phyloP scores from a whole-genome alignment of 92 coral and sea anemone species.

The Siderastrea radians region DNA sequence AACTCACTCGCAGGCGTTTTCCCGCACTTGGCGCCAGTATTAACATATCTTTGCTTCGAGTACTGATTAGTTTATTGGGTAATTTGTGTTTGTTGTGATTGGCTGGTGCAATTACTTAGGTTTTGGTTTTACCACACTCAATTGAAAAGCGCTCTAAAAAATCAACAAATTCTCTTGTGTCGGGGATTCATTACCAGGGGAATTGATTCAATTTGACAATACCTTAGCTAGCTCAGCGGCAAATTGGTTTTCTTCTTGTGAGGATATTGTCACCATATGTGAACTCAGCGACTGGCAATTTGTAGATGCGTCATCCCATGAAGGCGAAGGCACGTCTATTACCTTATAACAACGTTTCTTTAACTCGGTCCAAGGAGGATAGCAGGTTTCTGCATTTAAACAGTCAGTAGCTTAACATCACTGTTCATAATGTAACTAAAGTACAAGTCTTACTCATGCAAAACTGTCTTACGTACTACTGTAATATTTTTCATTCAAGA shows the following conservation, averaged over 20 bases:
- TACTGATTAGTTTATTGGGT: too few relatives aligned
- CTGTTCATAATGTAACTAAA: background rate
- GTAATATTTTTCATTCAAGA: background rate
- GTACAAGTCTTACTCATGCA: too few relatives aligned
- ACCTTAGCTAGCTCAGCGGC: conserved; percentile 20
- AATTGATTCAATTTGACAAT: background rate
- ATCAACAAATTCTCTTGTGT: too few relatives aligned
- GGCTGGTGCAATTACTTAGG: too few relatives aligned
- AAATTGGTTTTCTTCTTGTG: conserved; percentile 38
- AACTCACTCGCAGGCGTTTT: too few relatives aligned
- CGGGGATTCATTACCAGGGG: too few relatives aligned
- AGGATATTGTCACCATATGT: conserved; percentile 16
- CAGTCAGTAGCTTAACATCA: background rate
- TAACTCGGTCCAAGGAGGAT: conserved; percentile 40
- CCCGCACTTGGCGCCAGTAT: too few relatives aligned
- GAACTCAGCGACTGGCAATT: conserved; percentile 5
- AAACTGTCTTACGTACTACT: too few relatives aligned
- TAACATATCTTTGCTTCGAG: too few relatives aligned
- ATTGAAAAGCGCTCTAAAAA: background rate
- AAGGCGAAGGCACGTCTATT: background rate
- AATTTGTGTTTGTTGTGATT: too few relatives aligned
- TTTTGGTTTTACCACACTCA: too few relatives aligned
- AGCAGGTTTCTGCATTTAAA: conserved; percentile 17
- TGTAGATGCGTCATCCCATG: conserved; percentile 2
- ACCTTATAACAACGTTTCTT: conserved; percentile 33